Base-by-base conservation (phyloP, 2,113 vertebrate genomes). In the Coreoperca whiteheadi region DNA sequence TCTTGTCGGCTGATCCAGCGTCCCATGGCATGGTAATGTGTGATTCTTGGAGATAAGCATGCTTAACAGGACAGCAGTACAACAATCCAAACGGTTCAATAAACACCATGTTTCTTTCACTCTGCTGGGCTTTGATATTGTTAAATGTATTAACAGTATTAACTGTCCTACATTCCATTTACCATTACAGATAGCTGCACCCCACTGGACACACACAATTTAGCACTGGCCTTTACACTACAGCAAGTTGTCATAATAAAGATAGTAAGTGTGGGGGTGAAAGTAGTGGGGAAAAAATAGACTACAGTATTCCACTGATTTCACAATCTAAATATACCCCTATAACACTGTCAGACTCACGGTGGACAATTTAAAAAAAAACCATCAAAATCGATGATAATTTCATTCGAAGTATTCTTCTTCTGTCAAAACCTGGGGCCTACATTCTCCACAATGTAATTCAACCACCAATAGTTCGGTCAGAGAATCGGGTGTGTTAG, bases 1-100 rank as follows among this genome's bases (percentile, higher is more conserved):
- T 82, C 71, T 60, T 85, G 89, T 91, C 84, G 87, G 82, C 85
- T 77, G 81, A 76, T 87, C 83, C 76, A 32, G 32, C 10, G 30
- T 84, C 85, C 81, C 81, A 54, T 84, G 77, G 83, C 78, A 67
- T 43, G 53, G 61, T 68, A 70, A 88, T 72, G 86, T 80, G 79
- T 81, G 83, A 89, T 72, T 87, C 79, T 76, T 77, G 41, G 50
- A 81, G 73, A 88, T 77, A 82, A 79, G 79, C 72, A 56, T 73
- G 79, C 69, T 74, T 74, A 82, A 77, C 43, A 73, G 82, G 48
- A 87, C 74, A 76, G 68, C 64, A 54, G 72, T 14, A 37, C 63
- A 80, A 86, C 72, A 83, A 65, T 66, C 23, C 56, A 79, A 88
- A 80, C 3, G 16, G 74, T 80, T 92, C 57, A 89, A 82, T 85